Conservation (phyloP, 2,113 vertebrate species). For the Dipodomys stephensi region DNA sequence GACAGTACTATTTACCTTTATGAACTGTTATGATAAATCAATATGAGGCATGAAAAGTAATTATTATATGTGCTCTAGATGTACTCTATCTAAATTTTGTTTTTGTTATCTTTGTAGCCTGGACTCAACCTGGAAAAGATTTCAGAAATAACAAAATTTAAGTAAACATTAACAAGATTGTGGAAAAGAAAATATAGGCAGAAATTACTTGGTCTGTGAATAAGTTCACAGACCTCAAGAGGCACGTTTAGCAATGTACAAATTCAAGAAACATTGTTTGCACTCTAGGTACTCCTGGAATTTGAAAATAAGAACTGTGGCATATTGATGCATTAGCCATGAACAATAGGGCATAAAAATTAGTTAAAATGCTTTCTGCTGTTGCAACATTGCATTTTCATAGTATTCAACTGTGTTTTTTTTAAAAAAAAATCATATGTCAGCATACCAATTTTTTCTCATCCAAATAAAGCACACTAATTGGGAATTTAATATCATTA, state of each 20-base stretch:
- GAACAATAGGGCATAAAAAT: neutral
- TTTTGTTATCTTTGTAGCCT: neutral
- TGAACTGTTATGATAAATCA: neutral
- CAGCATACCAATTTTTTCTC: neutral
- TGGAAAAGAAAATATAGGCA: neutral
- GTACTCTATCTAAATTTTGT: neutral
- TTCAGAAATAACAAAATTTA: neutral
- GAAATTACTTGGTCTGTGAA: neutral
- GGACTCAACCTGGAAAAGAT: neutral
- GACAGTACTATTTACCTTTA: neutral
- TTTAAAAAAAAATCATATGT: neutral
- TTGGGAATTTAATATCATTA: neutral
- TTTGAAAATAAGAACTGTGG: neutral
- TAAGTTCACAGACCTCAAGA: neutral
- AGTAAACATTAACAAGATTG: neutral
- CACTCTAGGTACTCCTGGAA: neutral
- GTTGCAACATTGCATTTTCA: neutral
- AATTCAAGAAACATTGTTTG: neutral
- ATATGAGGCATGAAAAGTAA: neutral
- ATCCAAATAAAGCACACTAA: neutral
- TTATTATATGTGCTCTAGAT: neutral
- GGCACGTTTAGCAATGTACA: neutral
- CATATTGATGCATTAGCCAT: neutral
- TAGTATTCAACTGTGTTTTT: neutral
- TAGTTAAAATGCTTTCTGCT: neutral